Percentiles rank a stretch among this genome's conserved stretches.
Conservation (phyloP, 2,797 vertebrate species). For the Galago senegalensis region DNA sequence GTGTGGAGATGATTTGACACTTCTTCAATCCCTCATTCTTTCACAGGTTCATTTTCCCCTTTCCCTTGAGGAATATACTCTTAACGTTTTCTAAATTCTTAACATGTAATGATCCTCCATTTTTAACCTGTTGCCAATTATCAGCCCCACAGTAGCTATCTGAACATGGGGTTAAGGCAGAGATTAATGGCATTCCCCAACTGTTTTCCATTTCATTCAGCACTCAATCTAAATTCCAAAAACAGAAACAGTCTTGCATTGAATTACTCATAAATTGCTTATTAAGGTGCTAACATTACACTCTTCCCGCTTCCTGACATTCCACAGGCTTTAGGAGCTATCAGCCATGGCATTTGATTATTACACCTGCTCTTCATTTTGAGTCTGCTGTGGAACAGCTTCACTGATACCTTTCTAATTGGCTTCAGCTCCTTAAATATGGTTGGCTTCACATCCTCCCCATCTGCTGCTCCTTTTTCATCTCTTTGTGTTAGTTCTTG, state of each 20-base stretch:
- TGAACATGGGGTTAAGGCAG: constrained; percentile 53
- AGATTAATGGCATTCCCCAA: constrained; percentile 73
- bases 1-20: neutral
- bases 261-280: constrained; percentile 68
- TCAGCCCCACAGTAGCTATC: constrained; percentile 59
- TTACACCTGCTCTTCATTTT: constrained; percentile 68
- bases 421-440: constrained; percentile 76
- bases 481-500: constrained; percentile 71
- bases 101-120: constrained; percentile 58
- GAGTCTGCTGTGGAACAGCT: constrained; percentile 18
- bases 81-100: constrained; percentile 63
- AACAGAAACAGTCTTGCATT: constrained; percentile 59
- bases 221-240: constrained; percentile 72
- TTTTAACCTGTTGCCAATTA: constrained; percentile 75
- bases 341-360: constrained; percentile 67
- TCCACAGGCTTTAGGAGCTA: constrained; percentile 16
- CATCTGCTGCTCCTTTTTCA: constrained; percentile 58
- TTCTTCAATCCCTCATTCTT: neutral
- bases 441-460: constrained; percentile 62
- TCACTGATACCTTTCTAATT: constrained; percentile 75
- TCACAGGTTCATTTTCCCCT: neutral
- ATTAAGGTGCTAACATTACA: constrained; percentile 60
- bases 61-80: neutral
- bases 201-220: constrained; percentile 66
- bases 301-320: constrained; percentile 75